phyloP scores from a whole-genome alignment of 2,113 vertebrate genomes.

The Centropus unirufus region DNA sequence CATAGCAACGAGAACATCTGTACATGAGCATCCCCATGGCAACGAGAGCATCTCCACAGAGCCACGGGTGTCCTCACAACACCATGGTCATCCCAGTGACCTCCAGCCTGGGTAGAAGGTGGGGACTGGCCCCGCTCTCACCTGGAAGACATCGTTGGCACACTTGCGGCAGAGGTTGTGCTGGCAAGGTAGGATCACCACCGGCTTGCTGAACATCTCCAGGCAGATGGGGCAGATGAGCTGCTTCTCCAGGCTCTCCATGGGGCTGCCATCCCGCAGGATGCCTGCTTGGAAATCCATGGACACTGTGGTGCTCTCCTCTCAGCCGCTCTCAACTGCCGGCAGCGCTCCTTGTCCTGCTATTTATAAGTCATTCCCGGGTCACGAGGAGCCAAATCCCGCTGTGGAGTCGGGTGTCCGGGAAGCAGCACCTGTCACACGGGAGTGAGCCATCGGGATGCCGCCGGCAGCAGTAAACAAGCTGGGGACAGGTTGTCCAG shows the following conservation, averaged over 20 bases:
- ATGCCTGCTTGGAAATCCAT: slow-evolving; percentile 82
- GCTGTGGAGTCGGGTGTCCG: slow-evolving; percentile 68
- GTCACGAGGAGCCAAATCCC: slow-evolving; percentile 65
- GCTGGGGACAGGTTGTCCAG: slow-evolving; percentile 68
- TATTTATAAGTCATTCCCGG: slow-evolving; percentile 72
- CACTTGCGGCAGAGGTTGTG: slow-evolving; percentile 97
- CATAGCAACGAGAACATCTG: no score
- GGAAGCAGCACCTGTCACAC: slow-evolving; percentile 69
- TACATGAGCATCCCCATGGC: neutral
- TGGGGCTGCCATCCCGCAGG: slow-evolving; percentile 77
- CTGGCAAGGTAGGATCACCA: slow-evolving; percentile 97
- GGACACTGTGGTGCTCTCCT: accelerated
- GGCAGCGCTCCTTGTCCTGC: neutral
- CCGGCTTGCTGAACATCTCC: slow-evolving; percentile 96
- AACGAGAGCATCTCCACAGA: neutral
- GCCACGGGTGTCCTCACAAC: neutral
- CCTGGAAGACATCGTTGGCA: slow-evolving; percentile 92
- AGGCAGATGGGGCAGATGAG: slow-evolving; percentile 97
- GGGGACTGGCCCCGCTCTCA: neutral
- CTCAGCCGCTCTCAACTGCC: neutral
- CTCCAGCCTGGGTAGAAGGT: accelerated
- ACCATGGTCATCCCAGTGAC: neutral
- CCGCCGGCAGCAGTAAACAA: slow-evolving; percentile 71
- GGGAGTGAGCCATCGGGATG: slow-evolving; percentile 39
- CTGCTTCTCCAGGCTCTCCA: slow-evolving; percentile 97